phyloP scores from a whole-genome alignment of 2,113 vertebrate genomes.

The Aegithalos caudatus region DNA sequence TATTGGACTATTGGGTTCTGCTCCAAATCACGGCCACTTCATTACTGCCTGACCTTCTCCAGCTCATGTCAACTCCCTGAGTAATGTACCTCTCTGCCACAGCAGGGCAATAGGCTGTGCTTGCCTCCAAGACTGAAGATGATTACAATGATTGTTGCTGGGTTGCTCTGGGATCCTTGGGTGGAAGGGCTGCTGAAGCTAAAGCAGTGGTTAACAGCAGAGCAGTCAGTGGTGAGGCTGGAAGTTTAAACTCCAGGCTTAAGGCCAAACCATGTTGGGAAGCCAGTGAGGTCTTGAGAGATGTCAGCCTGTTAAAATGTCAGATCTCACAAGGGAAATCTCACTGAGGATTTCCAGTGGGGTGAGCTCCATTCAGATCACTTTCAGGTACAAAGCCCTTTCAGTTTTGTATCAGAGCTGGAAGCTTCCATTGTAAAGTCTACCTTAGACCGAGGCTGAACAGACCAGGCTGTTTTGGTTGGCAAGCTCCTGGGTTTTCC shows the following conservation, averaged over 20 bases:
- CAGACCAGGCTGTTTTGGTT: background rate
- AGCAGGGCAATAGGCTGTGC: background rate
- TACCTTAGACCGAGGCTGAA: background rate
- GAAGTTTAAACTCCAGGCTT: background rate
- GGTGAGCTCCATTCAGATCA: background rate
- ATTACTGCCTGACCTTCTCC: constrained; percentile 39
- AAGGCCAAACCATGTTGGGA: background rate
- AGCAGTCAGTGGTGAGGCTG: background rate
- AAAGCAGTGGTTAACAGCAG: background rate
- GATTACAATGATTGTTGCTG: background rate
- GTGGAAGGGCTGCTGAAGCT: background rate
- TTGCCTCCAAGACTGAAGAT: background rate
- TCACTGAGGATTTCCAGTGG: background rate
- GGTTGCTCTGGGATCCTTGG: background rate
- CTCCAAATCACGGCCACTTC: constrained; percentile 5
- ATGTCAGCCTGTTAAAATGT: background rate
- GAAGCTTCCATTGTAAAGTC: background rate
- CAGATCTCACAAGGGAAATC: background rate
- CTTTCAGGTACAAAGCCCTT: background rate
- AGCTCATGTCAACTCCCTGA: background rate
- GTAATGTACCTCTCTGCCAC: background rate
- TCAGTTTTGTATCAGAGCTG: background rate
- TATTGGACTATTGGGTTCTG: background rate
- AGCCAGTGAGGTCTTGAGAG: background rate
- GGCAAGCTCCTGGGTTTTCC: background rate